Evolutionary conservation across 2,888 invertebrate genomes (phyloP).

Genomic region (Parthenolecanium corni): DNA sequence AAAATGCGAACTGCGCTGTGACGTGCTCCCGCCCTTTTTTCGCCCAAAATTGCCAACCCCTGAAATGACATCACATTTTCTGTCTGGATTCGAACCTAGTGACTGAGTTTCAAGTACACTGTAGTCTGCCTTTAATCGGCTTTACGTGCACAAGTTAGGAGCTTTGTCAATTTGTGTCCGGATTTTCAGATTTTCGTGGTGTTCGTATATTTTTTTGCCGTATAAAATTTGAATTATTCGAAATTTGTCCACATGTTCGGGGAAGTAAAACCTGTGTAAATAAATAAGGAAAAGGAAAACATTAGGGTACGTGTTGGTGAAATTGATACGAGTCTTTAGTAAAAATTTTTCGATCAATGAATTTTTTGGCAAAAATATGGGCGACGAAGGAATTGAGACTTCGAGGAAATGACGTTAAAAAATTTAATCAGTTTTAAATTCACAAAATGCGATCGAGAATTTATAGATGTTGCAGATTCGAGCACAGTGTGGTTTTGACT

Average conservation of each 20-base stretch:
- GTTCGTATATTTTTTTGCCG: neutral
- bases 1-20: slow-evolving; percentile 21
- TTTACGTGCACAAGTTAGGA: slow-evolving; percentile 7
- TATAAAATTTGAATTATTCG: neutral
- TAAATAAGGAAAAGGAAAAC: no score
- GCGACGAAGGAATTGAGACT: neutral
- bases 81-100: slow-evolving; percentile 16
- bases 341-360: no score
- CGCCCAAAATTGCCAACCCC: slow-evolving; percentile 23
- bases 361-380: neutral
- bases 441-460: neutral
- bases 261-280: no score
- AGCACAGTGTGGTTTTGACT: neutral
- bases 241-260: no score
- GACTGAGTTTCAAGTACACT: slow-evolving; percentile 19
- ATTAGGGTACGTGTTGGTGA: no score
- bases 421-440: no score
- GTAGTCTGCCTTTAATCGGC: slow-evolving; percentile 21
- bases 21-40: slow-evolving; percentile 24
- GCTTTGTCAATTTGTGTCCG: neutral
- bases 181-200: neutral
- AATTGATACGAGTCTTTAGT: no score
- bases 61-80: slow-evolving; percentile 11
- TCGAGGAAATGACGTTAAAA: neutral
- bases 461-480: neutral